phyloP scores from a whole-genome alignment of 1,140 invertebrate genomes.

The Spodoptera frugiperda region DNA sequence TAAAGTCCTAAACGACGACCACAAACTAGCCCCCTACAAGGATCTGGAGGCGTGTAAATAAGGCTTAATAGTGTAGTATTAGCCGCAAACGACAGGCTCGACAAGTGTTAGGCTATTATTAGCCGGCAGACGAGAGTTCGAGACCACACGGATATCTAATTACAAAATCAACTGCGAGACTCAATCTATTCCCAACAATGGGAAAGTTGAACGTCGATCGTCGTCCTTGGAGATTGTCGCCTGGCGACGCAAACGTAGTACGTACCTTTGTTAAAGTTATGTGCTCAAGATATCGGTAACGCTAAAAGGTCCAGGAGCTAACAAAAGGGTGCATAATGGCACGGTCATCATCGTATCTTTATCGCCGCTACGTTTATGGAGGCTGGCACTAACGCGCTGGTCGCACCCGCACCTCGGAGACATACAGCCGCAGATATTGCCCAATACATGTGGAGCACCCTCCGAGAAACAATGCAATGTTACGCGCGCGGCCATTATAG shows the following conservation, averaged over 20 bases:
- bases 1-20: neutral
- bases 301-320: conserved; percentile 37
- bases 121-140: conserved; percentile 16
- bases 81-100: conserved; percentile 14
- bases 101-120: conserved; percentile 24
- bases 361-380: conserved; percentile 32
- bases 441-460: conserved; percentile 37
- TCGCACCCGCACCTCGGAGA: conserved; percentile 12
- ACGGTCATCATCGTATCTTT: conserved; percentile 46
- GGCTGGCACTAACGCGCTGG: conserved; percentile 28
- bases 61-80: neutral
- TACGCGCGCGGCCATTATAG: conserved; percentile 33
- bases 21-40: neutral
- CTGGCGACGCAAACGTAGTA: neutral
- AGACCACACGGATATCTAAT: conserved; percentile 37
- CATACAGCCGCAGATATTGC: conserved; percentile 35
- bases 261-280: conserved; percentile 30
- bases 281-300: conserved; percentile 43
- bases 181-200: conserved; percentile 38
- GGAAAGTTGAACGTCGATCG: neutral
- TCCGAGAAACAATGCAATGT: conserved; percentile 41
- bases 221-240: conserved; percentile 10
- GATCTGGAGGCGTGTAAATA: neutral
- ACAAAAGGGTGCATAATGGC: conserved; percentile 47
- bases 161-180: conserved; percentile 24